These are phyloP conservation scores for Malacoctenus gilli DNA, from an alignment of 2,797 vertebrate genomes.

Conservation along the genomic window DNA sequence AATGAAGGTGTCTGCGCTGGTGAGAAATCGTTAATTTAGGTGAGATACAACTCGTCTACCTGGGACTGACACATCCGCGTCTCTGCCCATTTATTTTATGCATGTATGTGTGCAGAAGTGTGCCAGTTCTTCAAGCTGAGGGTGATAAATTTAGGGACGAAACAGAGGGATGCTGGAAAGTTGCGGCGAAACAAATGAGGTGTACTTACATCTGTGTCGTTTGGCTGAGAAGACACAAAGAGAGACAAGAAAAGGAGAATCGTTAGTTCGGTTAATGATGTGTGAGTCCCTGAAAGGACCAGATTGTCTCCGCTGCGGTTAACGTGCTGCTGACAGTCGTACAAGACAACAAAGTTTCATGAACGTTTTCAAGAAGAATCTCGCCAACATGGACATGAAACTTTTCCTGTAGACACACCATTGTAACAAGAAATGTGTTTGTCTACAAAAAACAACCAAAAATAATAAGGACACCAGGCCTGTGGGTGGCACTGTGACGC, in stretches of 20 bases:
- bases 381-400: too few species aligned
- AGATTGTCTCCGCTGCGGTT: too few species aligned
- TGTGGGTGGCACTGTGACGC: too few species aligned
- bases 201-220: constrained; percentile 77
- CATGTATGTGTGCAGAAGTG: constrained; percentile 9
- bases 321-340: too few species aligned
- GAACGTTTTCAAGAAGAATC: too few species aligned
- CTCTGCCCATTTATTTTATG: constrained; percentile 9
- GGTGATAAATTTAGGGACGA: too few species aligned
- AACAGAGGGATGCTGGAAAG: constrained; percentile 6
- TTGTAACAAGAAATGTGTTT: too few species aligned
- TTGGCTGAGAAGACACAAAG: constrained; percentile 57
- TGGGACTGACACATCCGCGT: constrained; percentile 25
- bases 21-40: constrained; percentile 45
- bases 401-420: too few species aligned
- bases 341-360: too few species aligned
- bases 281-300: too few species aligned
- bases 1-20: constrained; percentile 1
- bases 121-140: constrained; percentile 22
- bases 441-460: too few species aligned
- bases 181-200: constrained; percentile 38
- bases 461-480: too few species aligned
- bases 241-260: constrained; percentile 22
- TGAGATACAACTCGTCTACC: constrained; percentile 24
- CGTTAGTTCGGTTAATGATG: constrained; percentile 47